Base-by-base conservation (phyloP, 1,140 invertebrate species). In the Panulirus ornatus region DNA sequence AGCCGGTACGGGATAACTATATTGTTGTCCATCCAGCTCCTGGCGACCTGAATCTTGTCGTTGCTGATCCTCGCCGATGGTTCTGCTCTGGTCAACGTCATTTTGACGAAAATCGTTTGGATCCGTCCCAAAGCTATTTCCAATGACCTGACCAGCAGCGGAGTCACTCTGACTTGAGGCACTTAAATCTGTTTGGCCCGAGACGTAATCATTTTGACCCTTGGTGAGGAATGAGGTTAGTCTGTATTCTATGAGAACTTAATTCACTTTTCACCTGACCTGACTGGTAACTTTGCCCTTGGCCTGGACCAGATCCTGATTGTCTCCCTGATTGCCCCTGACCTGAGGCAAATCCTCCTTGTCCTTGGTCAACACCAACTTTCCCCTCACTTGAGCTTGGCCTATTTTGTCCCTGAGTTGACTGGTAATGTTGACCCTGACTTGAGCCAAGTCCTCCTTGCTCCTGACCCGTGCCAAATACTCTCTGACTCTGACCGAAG, bases 1-100 rank as follows among this genome's bases (percentile, higher is more conserved):
- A 19, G 40, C 42, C 16, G 83, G 83, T 5, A 73, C 66, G 22
- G 83, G 83, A 36, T 85, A 58, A 19, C 36, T 87, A 63, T 87
- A 87, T 16, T 8, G n/a, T 82, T 82, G 22, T 19, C 66, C 78
- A 75, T 14, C 3, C 22, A 54, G 30, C 27, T 51, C 63, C 42
- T 42, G 30, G 30, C 30, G n/a, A 22, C 9, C 11, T 34, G 34
- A 36, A 36, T 58, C 83, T 34, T 70, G 83, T 42, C n/a, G n/a
- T 44, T n/a, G 63, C 34, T 76, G 73, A 42, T 27, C 66, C 9
- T 42, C 36, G 19, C 73, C 73, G 11, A 19, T 58, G 54, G 19
- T 58, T 14, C 3, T 16, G 42, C 36, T 22, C 14, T 76, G 73
- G 42, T 38, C 73, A 42, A 76, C 0, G 36, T 42, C 11, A 42